Base-by-base conservation (phyloP, 2,797 vertebrate genomes). In the Alosa sapidissima region DNA sequence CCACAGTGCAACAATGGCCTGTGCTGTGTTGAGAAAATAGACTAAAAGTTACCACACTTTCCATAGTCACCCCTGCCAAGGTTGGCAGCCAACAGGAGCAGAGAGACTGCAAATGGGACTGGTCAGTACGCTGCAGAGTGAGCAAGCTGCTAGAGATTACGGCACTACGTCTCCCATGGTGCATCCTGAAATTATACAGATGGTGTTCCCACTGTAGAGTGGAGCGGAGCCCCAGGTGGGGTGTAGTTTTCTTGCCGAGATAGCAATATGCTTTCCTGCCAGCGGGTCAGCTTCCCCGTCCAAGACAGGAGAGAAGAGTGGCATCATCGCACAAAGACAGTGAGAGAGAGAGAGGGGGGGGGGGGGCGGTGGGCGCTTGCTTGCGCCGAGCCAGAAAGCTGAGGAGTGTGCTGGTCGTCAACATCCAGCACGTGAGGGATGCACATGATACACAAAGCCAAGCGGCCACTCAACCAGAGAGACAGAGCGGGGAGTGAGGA, bases 221-320 rank as follows among this genome's bases (percentile, higher is more conserved):
- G 83, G 85, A 84, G 84, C 41, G 54, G 33, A 72, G 84, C 52
- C 86, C 3, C 78, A 81, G 24, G 85, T 62, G 86, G 88, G 65
- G 81, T 87, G 81, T 84, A 83, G 86, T 88, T 91, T 93, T 92
- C 91, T 78, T 90, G 91, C 90, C 88, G 90, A 92, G 91, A 86
- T 88, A 90, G 90, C 92, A 93, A 93, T 93, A 93, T 93, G 93
- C 92, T 89, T 87, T 87, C 88, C 86, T 90, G 89, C 92, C 89
- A 91, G 91, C 90, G 88, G 88, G 1, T 86, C 52, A 1, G 54
- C 72, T 78, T 78, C 41, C 36, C 36, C 72, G n/a, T 91, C 91
- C 92, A 94, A 91, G 92, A 83, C 47, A 54, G 85, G 62, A 87
- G 87, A 72, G 72, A 47, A 47, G 41, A 78, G 72, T 78, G 36